Base-by-base conservation (phyloP, 2,113 vertebrate species). In the Phasianus colchicus region DNA sequence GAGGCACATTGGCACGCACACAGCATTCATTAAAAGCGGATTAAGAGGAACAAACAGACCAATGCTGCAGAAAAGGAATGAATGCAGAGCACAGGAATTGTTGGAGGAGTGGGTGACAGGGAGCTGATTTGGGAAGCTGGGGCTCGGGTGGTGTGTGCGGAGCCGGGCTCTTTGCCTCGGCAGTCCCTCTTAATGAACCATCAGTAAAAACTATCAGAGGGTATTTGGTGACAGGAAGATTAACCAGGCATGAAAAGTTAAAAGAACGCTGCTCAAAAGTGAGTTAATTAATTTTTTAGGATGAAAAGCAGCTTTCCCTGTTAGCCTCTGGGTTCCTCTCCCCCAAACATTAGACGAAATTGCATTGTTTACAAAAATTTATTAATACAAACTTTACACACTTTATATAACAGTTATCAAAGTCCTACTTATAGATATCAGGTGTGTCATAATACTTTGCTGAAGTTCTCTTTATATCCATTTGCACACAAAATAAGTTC, bases 341-440 rank as follows among this genome's bases (percentile, higher is more conserved):
- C 97, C 97, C 98, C 98, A 99, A 99, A 98, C 98, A 99, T 98
- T 99, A 99, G 98, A 99, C 99, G 61, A 98, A 98, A 97, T 98
- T 98, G 97, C 98, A 97, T 99, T 99, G 98, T 99, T 99, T 99
- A 99, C 98, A 99, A 99, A 99, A 99, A 99, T 99, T 99, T 99
- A 99, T 99, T 99, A 98, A 99, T 99, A 99, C 98, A 99, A 99
- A 99, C 98, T 98, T 99, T 99, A 99, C 99, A 99, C 98, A 99
- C 98, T 98, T 98, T 98, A 96, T 97, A 97, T 98, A 98, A 99
- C 99, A 99, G 98, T 99, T 98, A 98, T 98, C 98, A 98, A 98
- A 98, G 98, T 97, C 98, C 98, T 98, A 98, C 90, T 98, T 97
- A 97, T 98, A 97, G 97, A 98, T 98, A 98, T 97, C 95, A 98